Evolutionary conservation across 2,797 vertebrate genomes (phyloP).

Genomic region (Benthosema pterotum): DNA sequence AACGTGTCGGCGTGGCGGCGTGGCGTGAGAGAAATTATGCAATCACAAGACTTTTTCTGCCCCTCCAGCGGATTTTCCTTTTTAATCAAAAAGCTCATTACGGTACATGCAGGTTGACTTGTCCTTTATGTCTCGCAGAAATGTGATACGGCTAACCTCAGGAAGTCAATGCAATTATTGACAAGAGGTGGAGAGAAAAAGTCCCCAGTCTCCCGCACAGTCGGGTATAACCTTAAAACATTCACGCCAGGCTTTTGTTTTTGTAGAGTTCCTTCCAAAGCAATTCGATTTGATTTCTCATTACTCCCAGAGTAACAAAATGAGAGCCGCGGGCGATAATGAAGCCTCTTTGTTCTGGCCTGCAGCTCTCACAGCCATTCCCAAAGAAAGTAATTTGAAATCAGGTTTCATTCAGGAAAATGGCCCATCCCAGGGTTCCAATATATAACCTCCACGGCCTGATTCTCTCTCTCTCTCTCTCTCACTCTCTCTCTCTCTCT

Average conservation of each 20-base stretch:
- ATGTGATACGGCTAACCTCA: constrained; percentile 47
- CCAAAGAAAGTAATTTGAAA: constrained; percentile 63
- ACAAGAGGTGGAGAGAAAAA: constrained; percentile 31
- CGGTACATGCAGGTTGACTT: constrained; percentile 57
- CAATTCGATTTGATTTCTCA: constrained; percentile 60
- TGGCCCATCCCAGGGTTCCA: constrained; percentile 60
- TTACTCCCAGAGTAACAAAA: constrained; percentile 47
- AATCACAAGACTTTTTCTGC: constrained; percentile 34
- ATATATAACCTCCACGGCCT: constrained; percentile 62
- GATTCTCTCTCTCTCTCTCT: constrained; percentile 44
- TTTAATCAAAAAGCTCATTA: constrained; percentile 82
- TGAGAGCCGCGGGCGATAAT: constrained; percentile 50
- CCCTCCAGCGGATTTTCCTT: constrained; percentile 63
- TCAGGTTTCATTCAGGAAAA: constrained; percentile 61
- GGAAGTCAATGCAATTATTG: constrained; percentile 59
- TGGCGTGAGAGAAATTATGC: constrained; percentile 61
- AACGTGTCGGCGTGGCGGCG: constrained; percentile 37
- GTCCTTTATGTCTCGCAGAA: constrained; percentile 64
- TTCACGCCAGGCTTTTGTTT: constrained; percentile 33
- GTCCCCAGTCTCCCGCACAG: constrained; percentile 20
- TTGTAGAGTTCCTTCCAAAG: constrained; percentile 31
- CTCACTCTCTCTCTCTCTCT: constrained; percentile 49
- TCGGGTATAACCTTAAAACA: constrained; percentile 47
- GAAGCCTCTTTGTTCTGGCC: constrained; percentile 65
- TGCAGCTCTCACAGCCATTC: constrained; percentile 55